A percentile compares a stretch with the other conserved stretches of the same genome.
phyloP scores from a whole-genome alignment of 2,888 invertebrate genomes.

The Deilephila porcellus region DNA sequence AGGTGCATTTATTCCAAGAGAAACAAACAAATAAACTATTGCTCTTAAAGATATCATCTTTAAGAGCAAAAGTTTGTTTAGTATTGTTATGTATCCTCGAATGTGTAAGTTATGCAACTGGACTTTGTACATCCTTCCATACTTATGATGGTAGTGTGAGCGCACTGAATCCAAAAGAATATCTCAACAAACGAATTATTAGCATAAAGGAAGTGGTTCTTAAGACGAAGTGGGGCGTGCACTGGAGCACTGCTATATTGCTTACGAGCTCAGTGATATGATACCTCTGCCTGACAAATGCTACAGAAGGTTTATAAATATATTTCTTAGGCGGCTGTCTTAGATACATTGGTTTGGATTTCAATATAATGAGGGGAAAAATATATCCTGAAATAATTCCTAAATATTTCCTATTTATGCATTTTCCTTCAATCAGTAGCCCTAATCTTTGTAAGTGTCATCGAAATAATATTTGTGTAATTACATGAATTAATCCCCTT shows the following conservation, averaged over 20 bases:
- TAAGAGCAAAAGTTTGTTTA: too few relatives aligned
- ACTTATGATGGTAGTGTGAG: neutral
- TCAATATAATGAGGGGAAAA: neutral
- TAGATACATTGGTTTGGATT: neutral
- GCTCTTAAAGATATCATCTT: too few relatives aligned
- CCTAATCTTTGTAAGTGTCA: too few relatives aligned
- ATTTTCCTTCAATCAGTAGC: too few relatives aligned
- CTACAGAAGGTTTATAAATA: slow-evolving; percentile 16
- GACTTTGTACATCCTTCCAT: neutral
- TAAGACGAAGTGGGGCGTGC: slow-evolving; percentile 44
- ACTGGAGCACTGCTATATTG: slow-evolving; percentile 41
- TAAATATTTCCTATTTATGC: too few relatives aligned
- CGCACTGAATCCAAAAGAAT: slow-evolving; percentile 31
- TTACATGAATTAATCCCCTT: too few relatives aligned
- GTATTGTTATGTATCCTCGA: neutral
- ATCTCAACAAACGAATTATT: slow-evolving; percentile 48
- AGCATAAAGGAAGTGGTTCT: slow-evolving; percentile 48
- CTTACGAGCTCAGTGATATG: slow-evolving; percentile 32
- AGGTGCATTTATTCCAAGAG: too few relatives aligned
- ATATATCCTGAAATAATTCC: too few relatives aligned
- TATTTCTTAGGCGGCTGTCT: neutral
- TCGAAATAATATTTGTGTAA: too few relatives aligned
- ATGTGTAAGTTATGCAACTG: neutral
- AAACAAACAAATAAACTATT: too few relatives aligned
- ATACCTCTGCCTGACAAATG: slow-evolving; percentile 12